Evolutionary conservation across 2,797 vertebrate genomes (phyloP).

Genomic region (Capromys pilorides): DNA sequence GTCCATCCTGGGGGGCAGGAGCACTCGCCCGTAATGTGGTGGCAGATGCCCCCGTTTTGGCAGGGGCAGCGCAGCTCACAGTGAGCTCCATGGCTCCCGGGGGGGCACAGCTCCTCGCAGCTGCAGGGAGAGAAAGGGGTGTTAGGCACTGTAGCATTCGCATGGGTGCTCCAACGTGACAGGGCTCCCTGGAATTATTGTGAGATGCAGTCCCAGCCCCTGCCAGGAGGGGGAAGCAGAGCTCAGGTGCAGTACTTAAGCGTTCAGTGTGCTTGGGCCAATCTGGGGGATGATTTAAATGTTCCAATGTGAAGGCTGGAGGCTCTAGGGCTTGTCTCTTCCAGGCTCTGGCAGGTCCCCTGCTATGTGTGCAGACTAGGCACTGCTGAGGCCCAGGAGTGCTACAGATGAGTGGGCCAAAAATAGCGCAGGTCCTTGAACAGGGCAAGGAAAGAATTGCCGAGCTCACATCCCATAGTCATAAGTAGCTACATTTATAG

Average conservation of each 20-base stretch:
- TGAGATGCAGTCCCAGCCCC: neutral
- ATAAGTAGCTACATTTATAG: neutral
- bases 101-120: conserved; percentile 96
- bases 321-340: neutral
- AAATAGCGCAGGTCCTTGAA: neutral
- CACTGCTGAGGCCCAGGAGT: neutral
- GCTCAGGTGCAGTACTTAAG: neutral
- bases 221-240: conserved; percentile 35
- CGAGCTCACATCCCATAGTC: neutral
- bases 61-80: conserved; percentile 98
- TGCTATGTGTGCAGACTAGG: neutral
- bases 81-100: conserved; percentile 95
- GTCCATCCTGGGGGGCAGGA: conserved; percentile 96
- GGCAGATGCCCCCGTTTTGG: conserved; percentile 96
- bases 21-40: conserved; percentile 98
- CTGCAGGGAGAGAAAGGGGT: conserved; percentile 82
- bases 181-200: neutral
- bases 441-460: neutral
- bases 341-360: neutral
- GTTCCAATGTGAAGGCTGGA: neutral
- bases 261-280: neutral
- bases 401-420: neutral
- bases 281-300: neutral
- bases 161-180: neutral
- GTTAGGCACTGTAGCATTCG: neutral